Percentiles rank a stretch among this genome's conserved stretches.
phyloP scores from a whole-genome alignment of 2,888 invertebrate species.

The Plagiodera versicolora region DNA sequence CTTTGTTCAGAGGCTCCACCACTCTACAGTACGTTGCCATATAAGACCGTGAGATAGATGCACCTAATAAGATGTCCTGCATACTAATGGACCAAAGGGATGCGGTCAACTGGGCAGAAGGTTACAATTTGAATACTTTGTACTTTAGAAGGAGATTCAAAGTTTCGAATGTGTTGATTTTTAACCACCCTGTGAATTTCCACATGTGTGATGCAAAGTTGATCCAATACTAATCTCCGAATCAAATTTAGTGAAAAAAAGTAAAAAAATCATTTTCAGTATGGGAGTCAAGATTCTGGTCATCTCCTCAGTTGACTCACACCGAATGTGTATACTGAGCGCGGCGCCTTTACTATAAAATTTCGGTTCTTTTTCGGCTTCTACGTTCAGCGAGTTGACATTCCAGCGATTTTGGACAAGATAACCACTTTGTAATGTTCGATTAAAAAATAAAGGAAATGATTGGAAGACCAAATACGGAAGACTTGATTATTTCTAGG shows the following conservation, averaged over 20 bases:
- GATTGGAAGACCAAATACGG: neutral
- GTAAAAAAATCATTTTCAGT: too few relatives aligned
- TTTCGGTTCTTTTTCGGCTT: slow-evolving; percentile 12
- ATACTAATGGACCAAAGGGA: slow-evolving; percentile 23
- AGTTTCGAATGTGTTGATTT: too few relatives aligned
- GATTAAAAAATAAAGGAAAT: neutral
- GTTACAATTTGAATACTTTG: too few relatives aligned
- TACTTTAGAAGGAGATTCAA: too few relatives aligned
- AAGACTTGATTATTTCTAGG: too few relatives aligned
- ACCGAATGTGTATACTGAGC: neutral
- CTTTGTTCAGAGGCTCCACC: slow-evolving; percentile 22
- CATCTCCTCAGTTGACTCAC: neutral
- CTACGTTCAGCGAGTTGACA: slow-evolving; percentile 4
- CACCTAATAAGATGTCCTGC: slow-evolving; percentile 25
- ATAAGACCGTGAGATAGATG: slow-evolving; percentile 29
- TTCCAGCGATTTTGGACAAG: slow-evolving; percentile 8
- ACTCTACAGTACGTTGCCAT: slow-evolving; percentile 21
- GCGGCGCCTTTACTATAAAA: neutral
- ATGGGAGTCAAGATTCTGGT: too few relatives aligned
- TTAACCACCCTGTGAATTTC: too few relatives aligned
- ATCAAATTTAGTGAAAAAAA: too few relatives aligned
- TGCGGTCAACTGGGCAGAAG: neutral
- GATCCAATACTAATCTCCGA: too few relatives aligned
- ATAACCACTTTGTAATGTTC: neutral
- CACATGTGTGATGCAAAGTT: too few relatives aligned